Evolutionary conservation across 2,113 vertebrate genomes (phyloP), one percentile per base, ranked within the genome.

Genomic region (Perca flavescens): DNA sequence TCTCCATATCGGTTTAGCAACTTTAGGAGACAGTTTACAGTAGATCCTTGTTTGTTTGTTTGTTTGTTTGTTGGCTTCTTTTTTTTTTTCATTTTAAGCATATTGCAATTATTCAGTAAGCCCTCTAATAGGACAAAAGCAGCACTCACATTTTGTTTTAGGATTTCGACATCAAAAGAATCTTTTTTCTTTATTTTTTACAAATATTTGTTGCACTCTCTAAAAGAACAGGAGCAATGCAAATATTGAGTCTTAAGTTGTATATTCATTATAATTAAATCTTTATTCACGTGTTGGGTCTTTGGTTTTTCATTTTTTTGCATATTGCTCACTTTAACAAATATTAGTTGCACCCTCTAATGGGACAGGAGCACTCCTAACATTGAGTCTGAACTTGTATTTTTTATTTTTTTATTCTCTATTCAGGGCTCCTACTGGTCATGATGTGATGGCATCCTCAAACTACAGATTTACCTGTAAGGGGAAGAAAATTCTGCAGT

Each of bases 401-500:
- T 62, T 52, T 40, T 1, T 56, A 19, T 62, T 62, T 52, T 40
- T 1, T 50, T 31, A 54, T 63, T 57, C 2, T 84, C 6, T 62
- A 0, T 61, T 21, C 73, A 95, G 95, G 94, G 57, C 74, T n/a
- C 69, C 64, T 53, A 87, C 88, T 6, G 56, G 61, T 21, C 7
- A 74, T 17, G 73, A 86, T 68, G 68, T 93, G 54, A 96, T 96
- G 95, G 14, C 91, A 56, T 80, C 90, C 21, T 40, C 40, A 40
- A 10, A 40, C 40, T 40, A 40, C 47, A 92, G 95, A 11, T 94
- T 97, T 22, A 94, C 93, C 4, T 97, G 96, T 86, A 96, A 92
- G 65, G 96, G 96, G 8, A 93, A 96, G 82, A 89, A 54, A 8
- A 17, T 97, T n/a, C 82, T 96, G 19, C 95, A 96, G 77, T 96